phyloP scores from a whole-genome alignment of 2,888 invertebrate species.

The Orchestes rusci region DNA sequence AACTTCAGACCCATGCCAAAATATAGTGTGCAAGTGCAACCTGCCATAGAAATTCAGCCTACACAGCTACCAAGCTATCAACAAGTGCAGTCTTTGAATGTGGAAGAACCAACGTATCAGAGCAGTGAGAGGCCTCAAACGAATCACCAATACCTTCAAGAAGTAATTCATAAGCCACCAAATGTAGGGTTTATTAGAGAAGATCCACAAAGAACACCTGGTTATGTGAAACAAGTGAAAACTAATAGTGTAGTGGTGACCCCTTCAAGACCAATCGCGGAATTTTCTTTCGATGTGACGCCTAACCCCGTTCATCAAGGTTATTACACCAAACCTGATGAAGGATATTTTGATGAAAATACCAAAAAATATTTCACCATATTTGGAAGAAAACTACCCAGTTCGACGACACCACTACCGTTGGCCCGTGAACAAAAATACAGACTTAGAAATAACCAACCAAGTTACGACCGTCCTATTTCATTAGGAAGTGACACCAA shows the following conservation, averaged over 20 bases:
- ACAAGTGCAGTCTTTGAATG: slow-evolving; percentile 16
- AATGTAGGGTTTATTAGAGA: too few species aligned
- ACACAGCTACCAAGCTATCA: slow-evolving; percentile 25
- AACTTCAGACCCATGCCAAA: slow-evolving; percentile 36
- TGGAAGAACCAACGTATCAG: slow-evolving; percentile 17
- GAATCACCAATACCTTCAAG: slow-evolving; percentile 14
- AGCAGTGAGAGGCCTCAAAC: slow-evolving; percentile 6
- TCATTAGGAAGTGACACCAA: slow-evolving; percentile 60
- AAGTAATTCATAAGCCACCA: slow-evolving; percentile 8
- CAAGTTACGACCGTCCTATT: slow-evolving; percentile 29
- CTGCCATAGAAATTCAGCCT: slow-evolving; percentile 39
- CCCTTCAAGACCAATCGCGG: slow-evolving; percentile 33
- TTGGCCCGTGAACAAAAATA: slow-evolving; percentile 8
- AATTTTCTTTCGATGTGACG: slow-evolving; percentile 40
- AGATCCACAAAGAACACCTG: not conserved
- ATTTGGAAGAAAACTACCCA: slow-evolving; percentile 61
- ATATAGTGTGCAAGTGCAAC: slow-evolving; percentile 42
- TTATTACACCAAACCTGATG: slow-evolving; percentile 65
- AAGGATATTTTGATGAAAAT: slow-evolving; percentile 62
- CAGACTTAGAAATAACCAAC: slow-evolving; percentile 7
- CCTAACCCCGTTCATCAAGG: slow-evolving; percentile 47
- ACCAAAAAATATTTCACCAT: slow-evolving; percentile 68
- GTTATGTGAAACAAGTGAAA: not conserved
- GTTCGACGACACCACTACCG: slow-evolving; percentile 43
- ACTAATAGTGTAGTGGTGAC: slow-evolving; percentile 20